Base-by-base conservation (phyloP, 1,140 invertebrate species). In the Drosophila santomea region DNA sequence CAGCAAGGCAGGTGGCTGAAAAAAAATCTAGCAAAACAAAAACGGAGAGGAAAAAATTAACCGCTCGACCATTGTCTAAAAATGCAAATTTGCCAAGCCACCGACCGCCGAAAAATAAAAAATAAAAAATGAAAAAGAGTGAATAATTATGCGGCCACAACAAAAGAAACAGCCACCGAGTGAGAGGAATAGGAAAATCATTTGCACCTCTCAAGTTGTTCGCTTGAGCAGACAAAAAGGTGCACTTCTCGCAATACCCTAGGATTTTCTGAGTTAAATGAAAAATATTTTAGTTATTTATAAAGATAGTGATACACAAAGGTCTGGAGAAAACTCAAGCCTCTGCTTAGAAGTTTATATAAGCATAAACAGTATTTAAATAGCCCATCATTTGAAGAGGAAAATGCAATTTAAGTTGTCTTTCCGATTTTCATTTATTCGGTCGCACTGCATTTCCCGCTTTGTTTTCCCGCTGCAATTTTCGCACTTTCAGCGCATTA, bases 401-500 rank as follows among this genome's bases (percentile, higher is more conserved):
- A 10, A 41, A 14, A 12, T 45, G 8, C 25, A 38, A 51, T 71
- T 57, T 52, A 10, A 17, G 35, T 12, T 10, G 3, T 36, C 11
- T 28, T 59, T 68, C 72, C 78, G 66, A 52, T 83, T 82, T 69
- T 54, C 73, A 67, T 76, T 82, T 73, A 76, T 62, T 72, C 67
- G 58, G 25, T 58, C 35, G 71, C 71, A 74, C 32, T 32, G 38
- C 14, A 39, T 2, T 74, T 55, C 45, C 59, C 54, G 52, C 74
- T 68, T 83, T 72, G 75, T 83, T 66, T 86, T 81, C 68, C 68
- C 10, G 44, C 25, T 71, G 83, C 83, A 75, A 86, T 86, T 86
- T 89, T 86, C 84, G 79, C 83, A 86, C 83, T 86, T 71, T 83
- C 79, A 75, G 84, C 83, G 84, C 83, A 86, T 86, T 88, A 79